Conservation (phyloP, 2,888 invertebrate genomes). For the Hybos culiciformis region DNA sequence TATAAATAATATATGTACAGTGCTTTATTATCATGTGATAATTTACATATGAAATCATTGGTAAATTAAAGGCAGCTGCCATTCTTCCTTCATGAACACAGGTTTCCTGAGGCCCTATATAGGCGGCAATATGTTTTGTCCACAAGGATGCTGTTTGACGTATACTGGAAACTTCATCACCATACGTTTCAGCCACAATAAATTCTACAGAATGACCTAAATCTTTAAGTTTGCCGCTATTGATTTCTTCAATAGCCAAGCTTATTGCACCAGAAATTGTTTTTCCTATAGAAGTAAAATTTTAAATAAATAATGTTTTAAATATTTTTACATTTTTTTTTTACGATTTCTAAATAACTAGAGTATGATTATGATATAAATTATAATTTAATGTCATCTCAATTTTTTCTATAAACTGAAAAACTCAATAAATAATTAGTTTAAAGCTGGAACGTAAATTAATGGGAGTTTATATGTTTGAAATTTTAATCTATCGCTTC, state of each 20-base stretch:
- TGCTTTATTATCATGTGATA: background rate
- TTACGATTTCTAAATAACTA: too few relatives aligned
- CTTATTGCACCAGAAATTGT: conserved; percentile 71
- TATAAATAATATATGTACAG: background rate
- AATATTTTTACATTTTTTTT: too few relatives aligned
- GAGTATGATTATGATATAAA: too few relatives aligned
- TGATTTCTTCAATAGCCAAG: conserved; percentile 72
- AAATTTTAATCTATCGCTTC: too few relatives aligned
- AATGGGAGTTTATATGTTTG: too few relatives aligned
- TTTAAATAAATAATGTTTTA: too few relatives aligned
- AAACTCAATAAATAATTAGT: too few relatives aligned
- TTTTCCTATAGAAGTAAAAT: conserved; percentile 30
- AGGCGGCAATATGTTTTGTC: conserved; percentile 71
- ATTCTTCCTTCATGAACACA: conserved; percentile 87
- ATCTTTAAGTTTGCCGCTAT: conserved; percentile 41
- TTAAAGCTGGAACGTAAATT: too few relatives aligned
- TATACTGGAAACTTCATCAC: conserved; percentile 77
- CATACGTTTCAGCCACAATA: conserved; percentile 78
- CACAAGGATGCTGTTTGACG: conserved; percentile 70
- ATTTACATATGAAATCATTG: conserved; percentile 89
- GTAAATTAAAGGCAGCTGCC: conserved; percentile 85
- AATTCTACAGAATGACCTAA: conserved; percentile 64
- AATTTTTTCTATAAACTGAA: too few relatives aligned
- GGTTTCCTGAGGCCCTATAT: conserved; percentile 70
- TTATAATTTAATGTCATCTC: too few relatives aligned